Conservation (phyloP, 2,113 vertebrate genomes). For the Danio rerio region GRCz12tu NC_133181.1:46669001-46669500, state of each 20-base stretch:
- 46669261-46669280: conserved; percentile 39
- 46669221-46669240: conserved; percentile 50
- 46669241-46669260: conserved; percentile 9
- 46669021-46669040: conserved; percentile 37
- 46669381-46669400: conserved; percentile 12
- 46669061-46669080: not conserved
- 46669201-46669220: conserved; percentile 15
- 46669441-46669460: not conserved
- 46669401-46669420: conserved; percentile 54
- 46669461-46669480: not conserved
- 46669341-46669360: conserved; percentile 40
- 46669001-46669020: conserved; percentile 44
- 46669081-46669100: not conserved
- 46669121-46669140: conserved; percentile 31
- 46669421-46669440: conserved; percentile 45
- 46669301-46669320: conserved; percentile 40
- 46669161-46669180: conserved; percentile 46
- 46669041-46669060: conserved; percentile 41
- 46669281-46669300: conserved; percentile 51
- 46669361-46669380: conserved; percentile 10
- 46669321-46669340: conserved; percentile 49
- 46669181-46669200: conserved; percentile 8
- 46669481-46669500: no score
- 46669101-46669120: not conserved
- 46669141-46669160: no score